These are phyloP conservation scores for Limenitis arthemis DNA, from an alignment of 2,888 invertebrate species.

Conservation along the genomic window DNA sequence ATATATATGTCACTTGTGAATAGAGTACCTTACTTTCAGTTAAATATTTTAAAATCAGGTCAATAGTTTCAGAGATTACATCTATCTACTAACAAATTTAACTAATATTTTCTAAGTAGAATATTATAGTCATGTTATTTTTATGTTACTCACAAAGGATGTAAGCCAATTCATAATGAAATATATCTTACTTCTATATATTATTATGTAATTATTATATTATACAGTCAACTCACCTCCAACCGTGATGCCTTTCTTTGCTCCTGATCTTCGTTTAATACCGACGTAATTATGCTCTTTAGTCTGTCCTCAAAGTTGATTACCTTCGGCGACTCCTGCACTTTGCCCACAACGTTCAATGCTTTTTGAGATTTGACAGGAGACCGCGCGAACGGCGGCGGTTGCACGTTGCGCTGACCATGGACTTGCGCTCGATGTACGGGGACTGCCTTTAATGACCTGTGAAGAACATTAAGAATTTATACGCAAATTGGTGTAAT, in stretches of 20 bases:
- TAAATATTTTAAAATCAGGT: no score
- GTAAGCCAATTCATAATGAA: background rate
- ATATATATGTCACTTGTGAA: no score
- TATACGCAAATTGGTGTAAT: background rate
- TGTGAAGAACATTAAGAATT: background rate
- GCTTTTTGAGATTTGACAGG: slow-evolving; percentile 56
- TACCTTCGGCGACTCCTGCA: slow-evolving; percentile 84
- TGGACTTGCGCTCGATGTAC: slow-evolving; percentile 40
- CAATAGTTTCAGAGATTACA: no score
- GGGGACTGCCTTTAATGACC: slow-evolving; percentile 10
- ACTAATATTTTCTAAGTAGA: no score
- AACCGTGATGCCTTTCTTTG: slow-evolving; percentile 32
- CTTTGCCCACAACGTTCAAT: slow-evolving; percentile 61
- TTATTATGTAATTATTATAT: background rate
- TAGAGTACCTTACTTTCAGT: no score
- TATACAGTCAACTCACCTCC: slow-evolving; percentile 19
- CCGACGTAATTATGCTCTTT: slow-evolving; percentile 89
- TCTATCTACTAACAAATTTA: no score
- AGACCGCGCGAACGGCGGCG: slow-evolving; percentile 37
- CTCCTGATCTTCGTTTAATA: slow-evolving; percentile 86
- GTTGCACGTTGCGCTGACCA: slow-evolving; percentile 33
- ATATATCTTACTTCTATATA: background rate
- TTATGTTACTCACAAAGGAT: no score
- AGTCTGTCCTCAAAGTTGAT: slow-evolving; percentile 92
- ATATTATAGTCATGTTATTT: no score